A percentile compares a stretch with the other conserved stretches of the same genome.
Conservation (phyloP, 2,888 invertebrate species). For the Electrophaes corylata region DNA sequence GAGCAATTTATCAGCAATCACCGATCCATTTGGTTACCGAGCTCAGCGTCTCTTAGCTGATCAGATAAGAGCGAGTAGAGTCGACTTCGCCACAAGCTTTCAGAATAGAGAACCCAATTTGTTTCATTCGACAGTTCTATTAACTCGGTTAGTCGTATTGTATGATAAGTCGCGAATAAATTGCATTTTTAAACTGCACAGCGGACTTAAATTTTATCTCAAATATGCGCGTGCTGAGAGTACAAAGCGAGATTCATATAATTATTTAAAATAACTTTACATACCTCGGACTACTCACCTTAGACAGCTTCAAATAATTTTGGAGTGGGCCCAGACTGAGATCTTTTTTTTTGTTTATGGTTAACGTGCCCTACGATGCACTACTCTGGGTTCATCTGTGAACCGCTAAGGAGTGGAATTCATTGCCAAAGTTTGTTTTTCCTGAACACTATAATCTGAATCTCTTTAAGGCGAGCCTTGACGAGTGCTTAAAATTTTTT, state of each 20-base stretch:
- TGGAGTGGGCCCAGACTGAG: no score
- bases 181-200: conserved; percentile 26
- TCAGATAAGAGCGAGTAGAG: neutral
- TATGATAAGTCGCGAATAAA: conserved; percentile 5
- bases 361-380: no score
- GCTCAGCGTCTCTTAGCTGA: neutral
- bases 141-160: neutral
- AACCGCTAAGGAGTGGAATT: no score
- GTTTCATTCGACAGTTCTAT: neutral
- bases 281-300: no score
- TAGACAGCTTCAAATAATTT: no score
- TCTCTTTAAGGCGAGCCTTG: no score
- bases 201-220: conserved; percentile 13
- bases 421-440: no score
- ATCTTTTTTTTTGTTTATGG: no score
- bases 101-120: neutral
- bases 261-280: neutral
- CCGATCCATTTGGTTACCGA: neutral
- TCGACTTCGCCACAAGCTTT: neutral
- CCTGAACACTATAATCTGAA: no score
- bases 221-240: neutral
- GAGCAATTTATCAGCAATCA: neutral
- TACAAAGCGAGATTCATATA: neutral
- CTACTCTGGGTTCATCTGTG: no score
- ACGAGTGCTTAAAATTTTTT: no score